Base-by-base conservation (phyloP, 2,888 invertebrate genomes). In the Zaprionus obscuricornis region DNA sequence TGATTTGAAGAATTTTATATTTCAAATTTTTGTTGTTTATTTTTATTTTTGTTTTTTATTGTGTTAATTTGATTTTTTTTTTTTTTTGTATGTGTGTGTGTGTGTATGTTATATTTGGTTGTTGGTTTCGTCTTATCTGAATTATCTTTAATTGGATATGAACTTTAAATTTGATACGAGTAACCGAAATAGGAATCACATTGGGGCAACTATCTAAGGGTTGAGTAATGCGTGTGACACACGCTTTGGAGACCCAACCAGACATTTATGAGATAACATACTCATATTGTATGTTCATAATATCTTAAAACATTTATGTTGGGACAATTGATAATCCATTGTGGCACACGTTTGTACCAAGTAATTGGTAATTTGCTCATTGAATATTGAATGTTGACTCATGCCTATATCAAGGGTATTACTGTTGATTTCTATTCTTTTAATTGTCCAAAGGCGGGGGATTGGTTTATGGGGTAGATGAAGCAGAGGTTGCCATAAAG, bases 111-210 rank as follows among this genome's bases (percentile, higher is more conserved):
- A n/a, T n/a, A n/a, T n/a, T n/a, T n/a, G 0, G 8, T 26, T 7
- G 6, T 5, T 16, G 16, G 16, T 31, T 6, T 43, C 7, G 10
- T n/a, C 14, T 42, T 49, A 64, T 62, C 55, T 26, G n/a, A 40
- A 43, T 24, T 62, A 29, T 33, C 37, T 34, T 1, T 22, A 26
- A 46, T 27, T 36, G 17, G 8, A 17, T 26, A 17, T 18, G 43
- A 62, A 45, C 49, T 55, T 34, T 56, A 26, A 37, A 46, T 45
- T 40, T 18, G 26, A 8, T 16, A 42, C n/a, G n/a, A n/a, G n/a
- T n/a, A n/a, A n/a, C n/a, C n/a, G n/a, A n/a, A n/a, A n/a, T n/a
- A 46, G 46, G 66, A 66, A 34, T 43, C 62, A 63, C 62, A 54
- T 13, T 24, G 0, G 18, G n/a, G 4, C 11, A 26, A 39, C 42